These are phyloP conservation scores for Sycophila sp. DNA, from an alignment of 1,140 invertebrate genomes.

Conservation along the genomic window DNA sequence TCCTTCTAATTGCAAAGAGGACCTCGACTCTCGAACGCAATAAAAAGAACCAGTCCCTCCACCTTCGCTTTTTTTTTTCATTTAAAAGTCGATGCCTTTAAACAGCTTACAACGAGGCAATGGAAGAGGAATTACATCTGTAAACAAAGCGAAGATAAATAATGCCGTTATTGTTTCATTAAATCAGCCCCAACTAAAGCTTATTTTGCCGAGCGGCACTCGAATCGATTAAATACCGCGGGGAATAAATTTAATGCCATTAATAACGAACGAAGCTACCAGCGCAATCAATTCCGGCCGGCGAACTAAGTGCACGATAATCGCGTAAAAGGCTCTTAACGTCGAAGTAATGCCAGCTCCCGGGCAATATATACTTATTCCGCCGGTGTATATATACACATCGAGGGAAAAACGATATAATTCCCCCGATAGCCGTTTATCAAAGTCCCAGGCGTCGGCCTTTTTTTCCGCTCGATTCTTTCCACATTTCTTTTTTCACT, in stretches of 20 bases:
- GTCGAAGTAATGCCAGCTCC: not conserved
- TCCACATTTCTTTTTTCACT: not conserved
- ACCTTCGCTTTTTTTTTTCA: no score
- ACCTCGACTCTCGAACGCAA: no score
- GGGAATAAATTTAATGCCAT: not conserved
- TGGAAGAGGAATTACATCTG: no score
- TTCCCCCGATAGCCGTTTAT: not conserved
- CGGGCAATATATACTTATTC: not conserved
- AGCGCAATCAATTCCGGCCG: slow-evolving; percentile 5
- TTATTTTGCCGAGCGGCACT: no score
- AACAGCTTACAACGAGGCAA: no score
- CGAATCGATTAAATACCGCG: no score
- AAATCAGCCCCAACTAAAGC: no score
- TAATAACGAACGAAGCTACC: not conserved
- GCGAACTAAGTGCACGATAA: slow-evolving; percentile 15
- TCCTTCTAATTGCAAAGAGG: not conserved
- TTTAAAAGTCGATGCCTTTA: no score
- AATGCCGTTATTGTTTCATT: no score
- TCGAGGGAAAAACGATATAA: not conserved
- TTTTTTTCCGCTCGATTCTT: not conserved
- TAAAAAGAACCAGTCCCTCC: no score
- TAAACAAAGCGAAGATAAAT: no score
- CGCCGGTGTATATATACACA: not conserved
- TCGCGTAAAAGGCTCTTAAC: slow-evolving; percentile 27
- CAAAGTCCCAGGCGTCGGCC: not conserved